Conservation (phyloP, 2,888 invertebrate species). For the Agonopterix alstromeriana region DNA sequence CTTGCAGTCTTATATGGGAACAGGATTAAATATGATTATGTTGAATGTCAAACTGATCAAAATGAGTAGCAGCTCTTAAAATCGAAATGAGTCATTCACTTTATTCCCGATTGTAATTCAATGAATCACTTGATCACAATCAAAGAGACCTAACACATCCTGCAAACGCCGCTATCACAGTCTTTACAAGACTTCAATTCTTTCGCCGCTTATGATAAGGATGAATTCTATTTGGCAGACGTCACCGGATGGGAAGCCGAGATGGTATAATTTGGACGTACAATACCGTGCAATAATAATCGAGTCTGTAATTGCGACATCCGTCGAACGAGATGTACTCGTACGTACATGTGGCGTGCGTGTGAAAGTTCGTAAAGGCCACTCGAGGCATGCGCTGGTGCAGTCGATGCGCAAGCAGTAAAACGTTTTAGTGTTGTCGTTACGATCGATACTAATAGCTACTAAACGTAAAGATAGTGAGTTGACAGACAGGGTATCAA, state of each 20-base stretch:
- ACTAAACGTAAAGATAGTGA: no score
- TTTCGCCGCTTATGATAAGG: background rate
- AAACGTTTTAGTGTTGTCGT: constrained; percentile 11
- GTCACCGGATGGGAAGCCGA: constrained; percentile 68
- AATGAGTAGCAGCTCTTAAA: constrained; percentile 4
- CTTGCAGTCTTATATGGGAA: no score
- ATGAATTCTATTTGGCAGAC: background rate
- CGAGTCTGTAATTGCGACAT: constrained; percentile 71
- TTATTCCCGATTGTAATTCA: constrained; percentile 2
- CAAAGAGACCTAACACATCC: constrained; percentile 19
- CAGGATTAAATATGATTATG: no score
- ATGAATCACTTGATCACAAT: background rate
- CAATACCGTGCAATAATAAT: constrained; percentile 71
- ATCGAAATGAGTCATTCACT: no score
- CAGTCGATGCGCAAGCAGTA: constrained; percentile 8
- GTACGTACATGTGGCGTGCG: constrained; percentile 44
- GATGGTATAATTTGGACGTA: constrained; percentile 69
- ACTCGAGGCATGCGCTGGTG: constrained; percentile 12
- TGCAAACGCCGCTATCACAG: constrained; percentile 15
- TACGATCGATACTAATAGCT: constrained; percentile 8
- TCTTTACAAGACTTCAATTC: no score
- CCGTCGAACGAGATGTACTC: constrained; percentile 49
- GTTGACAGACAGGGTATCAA: no score
- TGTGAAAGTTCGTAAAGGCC: constrained; percentile 69
- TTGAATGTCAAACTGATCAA: no score